phyloP scores from a whole-genome alignment of 2,113 vertebrate genomes.

The Notarius lentiginosus region DNA sequence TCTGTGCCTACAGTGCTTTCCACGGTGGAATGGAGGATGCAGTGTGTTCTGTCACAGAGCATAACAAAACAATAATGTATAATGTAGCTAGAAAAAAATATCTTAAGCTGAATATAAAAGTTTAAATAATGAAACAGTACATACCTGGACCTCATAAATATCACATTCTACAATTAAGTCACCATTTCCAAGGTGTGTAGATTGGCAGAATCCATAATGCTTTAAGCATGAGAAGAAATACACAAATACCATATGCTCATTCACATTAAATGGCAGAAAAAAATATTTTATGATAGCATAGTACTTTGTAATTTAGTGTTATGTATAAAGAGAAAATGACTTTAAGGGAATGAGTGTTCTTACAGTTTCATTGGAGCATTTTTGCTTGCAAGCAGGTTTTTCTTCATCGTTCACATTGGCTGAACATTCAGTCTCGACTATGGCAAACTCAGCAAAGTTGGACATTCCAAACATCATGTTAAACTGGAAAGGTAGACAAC shows the following conservation, averaged over 20 bases:
- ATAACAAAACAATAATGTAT: neutral
- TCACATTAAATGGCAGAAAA: neutral
- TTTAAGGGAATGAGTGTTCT: conserved; percentile 29
- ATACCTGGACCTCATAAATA: conserved; percentile 52
- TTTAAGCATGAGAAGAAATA: conserved; percentile 21
- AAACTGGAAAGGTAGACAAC: conserved; percentile 28
- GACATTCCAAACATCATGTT: conserved; percentile 29
- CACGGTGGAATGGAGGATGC: neutral
- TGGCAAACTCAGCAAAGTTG: conserved; percentile 55
- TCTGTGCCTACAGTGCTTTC: conserved; percentile 25
- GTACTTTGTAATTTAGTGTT: neutral
- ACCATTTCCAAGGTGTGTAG: conserved; percentile 36
- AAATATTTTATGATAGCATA: neutral
- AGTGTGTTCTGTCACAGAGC: conserved; percentile 43
- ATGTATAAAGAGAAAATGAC: neutral
- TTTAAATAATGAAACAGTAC: neutral
- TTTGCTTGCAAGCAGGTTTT: conserved; percentile 29
- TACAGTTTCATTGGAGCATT: conserved; percentile 49
- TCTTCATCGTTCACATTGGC: conserved; percentile 26
- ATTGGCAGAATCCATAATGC: conserved; percentile 53
- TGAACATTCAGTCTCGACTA: conserved; percentile 54
- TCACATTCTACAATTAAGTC: conserved; percentile 46
- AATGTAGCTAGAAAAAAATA: neutral
- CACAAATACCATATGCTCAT: neutral
- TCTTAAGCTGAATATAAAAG: neutral